Evolutionary conservation across 2,113 vertebrate species (phyloP), one percentile per base, ranked within the genome.

Genomic region (Geothlypis trichas): DNA sequence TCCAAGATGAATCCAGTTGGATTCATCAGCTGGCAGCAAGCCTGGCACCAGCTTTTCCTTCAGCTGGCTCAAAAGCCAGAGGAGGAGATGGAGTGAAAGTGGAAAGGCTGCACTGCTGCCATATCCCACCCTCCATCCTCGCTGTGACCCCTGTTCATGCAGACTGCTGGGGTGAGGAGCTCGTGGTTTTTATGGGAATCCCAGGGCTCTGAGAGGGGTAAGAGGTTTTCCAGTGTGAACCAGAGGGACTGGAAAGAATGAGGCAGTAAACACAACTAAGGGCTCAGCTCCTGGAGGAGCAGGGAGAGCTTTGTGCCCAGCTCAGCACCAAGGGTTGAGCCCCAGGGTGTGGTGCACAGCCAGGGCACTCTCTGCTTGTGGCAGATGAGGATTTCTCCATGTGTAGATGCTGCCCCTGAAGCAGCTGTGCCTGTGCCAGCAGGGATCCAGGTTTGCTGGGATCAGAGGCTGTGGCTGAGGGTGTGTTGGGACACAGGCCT

Each of bases 91-190:
- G 52, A 23, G 4, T 59, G 58, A 61, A 68, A 73, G 47, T 31
- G 57, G 72, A 65, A 86, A 78, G 67, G 42, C 79, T 84, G 68
- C 41, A 24, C 3, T 5, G 1, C 44, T 91, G 52, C 30, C 3
- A 8, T 62, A 39, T 65, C 59, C 49, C 69, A 66, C 23, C 28
- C 69, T 35, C 73, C 65, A 31, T 15, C n/a, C 33, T 37, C 46
- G 39, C 65, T 0, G 2, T 8, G 35, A 26, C 6, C 51, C 9
- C n/a, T 55, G 4, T 35, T 37, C 2, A 0, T 1, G 3, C n/a
- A 37, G 57, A 26, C 2, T 10, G 23, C 52, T 1, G 7, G 49
- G 46, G n/a, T 3, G 4, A 12, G 33, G 55, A 80, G 8, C 63
- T 86, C 5, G 0, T 52, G 57, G 51, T 33, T 94, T 94, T 75